Base-by-base conservation (phyloP, 2,888 invertebrate species). In the Saturnia japonica region DNA sequence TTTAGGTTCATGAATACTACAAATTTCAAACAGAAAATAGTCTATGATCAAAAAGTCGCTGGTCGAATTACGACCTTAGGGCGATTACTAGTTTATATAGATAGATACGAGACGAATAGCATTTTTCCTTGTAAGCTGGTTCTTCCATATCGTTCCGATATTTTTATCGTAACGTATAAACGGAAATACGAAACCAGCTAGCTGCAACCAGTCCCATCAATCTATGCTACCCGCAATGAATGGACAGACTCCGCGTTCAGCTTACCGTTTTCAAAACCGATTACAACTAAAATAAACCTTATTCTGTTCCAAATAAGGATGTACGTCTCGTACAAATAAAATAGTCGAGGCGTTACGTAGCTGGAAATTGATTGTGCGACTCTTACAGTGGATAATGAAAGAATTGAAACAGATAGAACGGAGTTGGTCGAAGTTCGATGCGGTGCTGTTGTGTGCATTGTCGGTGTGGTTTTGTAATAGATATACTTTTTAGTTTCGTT, bases 171-270 rank as follows among this genome's bases (percentile, higher is more conserved):
- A 67, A 19, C 42, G 25, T 77, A 47, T 87, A 87, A 89, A 81
- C 6, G 70, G 43, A 77, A 85, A 86, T 84, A 89, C 81, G 86
- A 81, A 87, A 86, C 91, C 88, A 88, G 87, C 88, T 87, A 88
- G 89, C 89, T 88, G 79, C 82, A 76, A 85, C 91, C 88, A 83
- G 88, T 84, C 85, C 87, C 88, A 93, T 93, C 93, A 91, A 92
- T 93, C 93, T 90, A 89, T 89, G 91, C 91, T 90, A 84, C 87
- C 89, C 87, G 86, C 91, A 91, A 92, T 88, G 90, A 90, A 92
- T 91, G 92, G 90, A 91, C 92, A 90, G 86, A 82, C 87, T 88
- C 86, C 81, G 76, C 81, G 80, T 82, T 77, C 78, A 77, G 78
- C 88, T 77, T 82, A 76, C 74, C 74, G 75, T 74, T 77, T 75